phyloP scores from a whole-genome alignment of 2,113 vertebrate species.

The Parotia lawesii region DNA sequence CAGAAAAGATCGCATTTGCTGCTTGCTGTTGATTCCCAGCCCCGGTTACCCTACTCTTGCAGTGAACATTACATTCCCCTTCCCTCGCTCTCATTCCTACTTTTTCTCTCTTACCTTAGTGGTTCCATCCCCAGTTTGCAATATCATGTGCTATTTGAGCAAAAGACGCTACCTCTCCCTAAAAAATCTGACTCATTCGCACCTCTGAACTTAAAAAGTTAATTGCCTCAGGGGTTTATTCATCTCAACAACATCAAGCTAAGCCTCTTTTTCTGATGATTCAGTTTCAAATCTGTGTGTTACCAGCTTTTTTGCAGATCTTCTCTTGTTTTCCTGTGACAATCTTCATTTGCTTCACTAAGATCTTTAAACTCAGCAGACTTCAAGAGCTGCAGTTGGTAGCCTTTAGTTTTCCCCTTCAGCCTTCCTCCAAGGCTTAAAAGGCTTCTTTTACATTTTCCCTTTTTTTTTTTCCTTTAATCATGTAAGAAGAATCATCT shows the following conservation, averaged over 20 bases:
- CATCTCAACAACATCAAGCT: background rate
- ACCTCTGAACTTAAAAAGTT: background rate
- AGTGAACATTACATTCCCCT: background rate
- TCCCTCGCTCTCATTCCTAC: background rate
- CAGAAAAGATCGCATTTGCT: background rate
- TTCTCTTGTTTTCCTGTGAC: background rate
- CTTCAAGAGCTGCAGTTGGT: background rate
- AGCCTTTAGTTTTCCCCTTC: background rate
- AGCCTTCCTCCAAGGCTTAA: background rate
- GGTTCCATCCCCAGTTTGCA: background rate
- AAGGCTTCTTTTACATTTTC: background rate
- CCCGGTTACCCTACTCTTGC: background rate
- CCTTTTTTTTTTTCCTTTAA: background rate
- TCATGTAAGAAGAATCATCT: background rate
- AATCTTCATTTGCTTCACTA: background rate
- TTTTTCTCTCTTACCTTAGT: background rate
- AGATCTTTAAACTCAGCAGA: background rate
- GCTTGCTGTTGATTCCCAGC: background rate
- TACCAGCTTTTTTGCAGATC: background rate
- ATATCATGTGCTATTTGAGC: background rate
- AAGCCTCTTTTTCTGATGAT: background rate
- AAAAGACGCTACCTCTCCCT: background rate
- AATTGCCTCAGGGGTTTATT: background rate
- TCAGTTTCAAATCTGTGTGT: background rate
- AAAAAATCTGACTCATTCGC: background rate